These are phyloP conservation scores for Eilema griseolum DNA, from an alignment of 2,888 invertebrate genomes.

Conservation along the genomic window DNA sequence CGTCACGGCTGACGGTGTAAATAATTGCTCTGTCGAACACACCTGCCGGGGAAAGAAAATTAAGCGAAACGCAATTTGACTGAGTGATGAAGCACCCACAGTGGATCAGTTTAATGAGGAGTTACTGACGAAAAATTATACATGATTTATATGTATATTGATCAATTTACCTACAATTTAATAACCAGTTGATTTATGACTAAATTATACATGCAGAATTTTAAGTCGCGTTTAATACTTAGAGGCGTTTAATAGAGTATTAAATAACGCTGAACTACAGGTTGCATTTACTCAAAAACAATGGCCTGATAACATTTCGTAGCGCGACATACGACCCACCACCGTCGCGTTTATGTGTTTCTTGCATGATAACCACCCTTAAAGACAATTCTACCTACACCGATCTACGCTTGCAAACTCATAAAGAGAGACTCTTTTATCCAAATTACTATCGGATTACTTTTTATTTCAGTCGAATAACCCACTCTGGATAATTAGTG, in stretches of 20 bases:
- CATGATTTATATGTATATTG: conserved; percentile 44
- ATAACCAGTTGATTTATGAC: conserved; percentile 58
- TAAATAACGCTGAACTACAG: conserved; percentile 33
- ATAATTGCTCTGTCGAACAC: conserved; percentile 87
- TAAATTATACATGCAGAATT: conserved; percentile 64
- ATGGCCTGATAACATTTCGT: conserved; percentile 62
- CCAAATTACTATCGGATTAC: conserved; percentile 78
- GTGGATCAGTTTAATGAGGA: conserved; percentile 85
- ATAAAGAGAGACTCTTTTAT: conserved; percentile 75
- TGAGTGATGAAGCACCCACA: conserved; percentile 85
- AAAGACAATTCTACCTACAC: conserved; percentile 68
- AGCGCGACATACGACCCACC: conserved; percentile 66
- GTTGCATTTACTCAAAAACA: conserved; percentile 57
- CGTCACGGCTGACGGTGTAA: conserved; percentile 84
- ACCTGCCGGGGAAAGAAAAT: conserved; percentile 86
- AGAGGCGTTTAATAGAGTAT: conserved; percentile 33
- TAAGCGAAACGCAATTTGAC: conserved; percentile 87
- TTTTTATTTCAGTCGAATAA: conserved; percentile 73
- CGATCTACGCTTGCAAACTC: conserved; percentile 71
- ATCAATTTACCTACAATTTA: conserved; percentile 59
- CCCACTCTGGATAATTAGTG: conserved; percentile 75
- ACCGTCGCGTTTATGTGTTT: conserved; percentile 73
- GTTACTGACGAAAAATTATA: conserved; percentile 80
- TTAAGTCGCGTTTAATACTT: conserved; percentile 52
- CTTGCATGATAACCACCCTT: conserved; percentile 77